phyloP scores from a whole-genome alignment of 2,888 invertebrate genomes.

The Mycogona germanica region DNA sequence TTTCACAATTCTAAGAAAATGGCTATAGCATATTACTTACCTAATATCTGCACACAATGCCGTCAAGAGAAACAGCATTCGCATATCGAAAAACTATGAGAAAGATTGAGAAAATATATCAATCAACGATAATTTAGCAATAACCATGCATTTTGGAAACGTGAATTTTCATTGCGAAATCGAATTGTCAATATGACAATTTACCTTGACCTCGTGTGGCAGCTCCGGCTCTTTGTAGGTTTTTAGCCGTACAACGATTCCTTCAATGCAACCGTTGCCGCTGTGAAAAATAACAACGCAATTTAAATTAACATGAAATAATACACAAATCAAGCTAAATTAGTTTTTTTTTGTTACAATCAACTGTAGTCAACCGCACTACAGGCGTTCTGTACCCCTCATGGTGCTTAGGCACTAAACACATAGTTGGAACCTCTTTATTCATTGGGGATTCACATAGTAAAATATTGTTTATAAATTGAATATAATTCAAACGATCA shows the following conservation, averaged over 20 bases:
- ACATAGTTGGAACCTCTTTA: too few species aligned
- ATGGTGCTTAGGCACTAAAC: too few species aligned
- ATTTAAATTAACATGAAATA: constrained; percentile 27
- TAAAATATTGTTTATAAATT: too few species aligned
- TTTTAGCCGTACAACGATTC: constrained; percentile 56
- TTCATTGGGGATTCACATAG: too few species aligned
- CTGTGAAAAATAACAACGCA: constrained; percentile 26
- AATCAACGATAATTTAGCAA: not conserved
- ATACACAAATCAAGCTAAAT: too few species aligned
- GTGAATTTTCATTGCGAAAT: not conserved
- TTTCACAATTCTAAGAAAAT: too few species aligned
- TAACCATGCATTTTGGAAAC: not conserved
- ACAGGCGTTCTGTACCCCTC: too few species aligned
- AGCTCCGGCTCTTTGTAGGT: constrained; percentile 50
- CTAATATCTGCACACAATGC: constrained; percentile 58
- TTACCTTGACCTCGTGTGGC: constrained; percentile 52
- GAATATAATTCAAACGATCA: too few species aligned
- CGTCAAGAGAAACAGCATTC: constrained; percentile 75
- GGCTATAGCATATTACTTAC: constrained; percentile 23
- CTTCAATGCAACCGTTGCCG: constrained; percentile 51
- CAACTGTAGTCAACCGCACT: too few species aligned
- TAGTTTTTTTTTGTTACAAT: too few species aligned
- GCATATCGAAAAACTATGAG: constrained; percentile 62
- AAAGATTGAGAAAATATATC: constrained; percentile 6
- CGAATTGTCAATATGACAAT: not conserved